Conservation (phyloP, 1,140 invertebrate species). For the Goniozus legneri region DNA sequence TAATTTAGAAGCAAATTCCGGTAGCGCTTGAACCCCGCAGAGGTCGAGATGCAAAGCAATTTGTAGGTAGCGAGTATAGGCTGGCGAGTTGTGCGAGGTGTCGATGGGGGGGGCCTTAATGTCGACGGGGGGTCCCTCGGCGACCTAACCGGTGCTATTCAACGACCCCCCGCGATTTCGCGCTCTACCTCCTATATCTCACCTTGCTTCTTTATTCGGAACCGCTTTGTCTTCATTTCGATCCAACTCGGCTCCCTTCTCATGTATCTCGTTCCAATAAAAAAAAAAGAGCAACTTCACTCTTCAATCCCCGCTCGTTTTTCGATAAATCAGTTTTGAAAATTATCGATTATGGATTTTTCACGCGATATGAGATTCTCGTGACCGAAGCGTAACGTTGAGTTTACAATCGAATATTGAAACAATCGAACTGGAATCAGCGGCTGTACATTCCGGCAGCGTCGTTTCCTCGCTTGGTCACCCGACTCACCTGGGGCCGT, state of each 20-base stretch:
- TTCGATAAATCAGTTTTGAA: no score
- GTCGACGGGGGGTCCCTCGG: slow-evolving; percentile 38
- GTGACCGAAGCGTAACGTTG: no score
- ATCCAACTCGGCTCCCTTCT: neutral
- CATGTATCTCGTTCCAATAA: neutral
- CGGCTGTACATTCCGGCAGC: no score
- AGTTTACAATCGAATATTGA: no score
- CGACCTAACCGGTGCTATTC: slow-evolving; percentile 29
- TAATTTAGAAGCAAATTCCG: no score
- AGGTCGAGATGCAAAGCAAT: slow-evolving; percentile 38
- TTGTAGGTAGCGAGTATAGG: slow-evolving; percentile 47
- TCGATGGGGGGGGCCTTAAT: slow-evolving; percentile 39
- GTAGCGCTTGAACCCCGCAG: slow-evolving; percentile 1
- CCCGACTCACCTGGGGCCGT: no score
- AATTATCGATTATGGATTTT: no score
- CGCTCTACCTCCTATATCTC: slow-evolving; percentile 17
- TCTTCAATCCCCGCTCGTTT: no score
- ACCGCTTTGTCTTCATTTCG: slow-evolving; percentile 13
- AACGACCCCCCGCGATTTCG: slow-evolving; percentile 21
- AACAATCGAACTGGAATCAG: no score
- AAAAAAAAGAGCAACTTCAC: no score
- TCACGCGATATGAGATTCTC: no score
- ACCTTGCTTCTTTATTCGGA: slow-evolving; percentile 11
- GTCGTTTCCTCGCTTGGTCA: no score
- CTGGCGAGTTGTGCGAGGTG: slow-evolving; percentile 42